These are phyloP conservation scores for Accipiter virgatus DNA, from an alignment of 2,113 vertebrate species.

Conservation along the genomic window DNA sequence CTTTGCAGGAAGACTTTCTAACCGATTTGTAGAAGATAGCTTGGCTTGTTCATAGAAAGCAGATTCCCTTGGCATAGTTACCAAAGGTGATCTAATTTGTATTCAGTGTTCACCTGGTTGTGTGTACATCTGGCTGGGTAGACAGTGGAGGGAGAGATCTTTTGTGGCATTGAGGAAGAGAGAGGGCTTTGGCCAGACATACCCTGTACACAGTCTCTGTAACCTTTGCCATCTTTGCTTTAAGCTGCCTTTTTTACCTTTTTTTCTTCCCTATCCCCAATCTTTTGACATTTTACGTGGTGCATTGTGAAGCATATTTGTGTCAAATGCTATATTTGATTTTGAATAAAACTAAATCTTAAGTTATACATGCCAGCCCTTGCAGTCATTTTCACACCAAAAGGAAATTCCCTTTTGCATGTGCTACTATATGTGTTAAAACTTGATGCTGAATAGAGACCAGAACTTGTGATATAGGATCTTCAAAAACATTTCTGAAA, in stretches of 20 bases:
- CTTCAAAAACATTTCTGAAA: conserved; percentile 25
- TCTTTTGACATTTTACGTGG: neutral
- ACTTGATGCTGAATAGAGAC: neutral
- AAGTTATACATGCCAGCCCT: neutral
- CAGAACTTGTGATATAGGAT: neutral
- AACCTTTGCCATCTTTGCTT: neutral
- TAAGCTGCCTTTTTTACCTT: neutral
- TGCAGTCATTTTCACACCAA: neutral
- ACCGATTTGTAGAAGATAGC: neutral
- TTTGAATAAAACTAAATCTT: neutral
- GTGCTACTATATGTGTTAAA: neutral
- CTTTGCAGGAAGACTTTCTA: neutral
- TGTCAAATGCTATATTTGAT: neutral
- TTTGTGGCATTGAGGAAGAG: neutral
- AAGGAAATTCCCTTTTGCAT: neutral
- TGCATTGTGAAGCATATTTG: neutral
- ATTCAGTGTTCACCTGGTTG: neutral
- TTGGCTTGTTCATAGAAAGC: neutral
- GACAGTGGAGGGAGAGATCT: neutral
- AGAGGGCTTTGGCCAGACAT: neutral
- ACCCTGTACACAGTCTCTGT: neutral
- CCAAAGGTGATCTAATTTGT: neutral
- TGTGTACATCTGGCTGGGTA: neutral
- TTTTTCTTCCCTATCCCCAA: neutral
- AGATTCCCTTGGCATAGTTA: neutral